These are phyloP conservation scores for Lerista edwardsae DNA, from an alignment of 2,797 vertebrate genomes.

Conservation along the genomic window DNA sequence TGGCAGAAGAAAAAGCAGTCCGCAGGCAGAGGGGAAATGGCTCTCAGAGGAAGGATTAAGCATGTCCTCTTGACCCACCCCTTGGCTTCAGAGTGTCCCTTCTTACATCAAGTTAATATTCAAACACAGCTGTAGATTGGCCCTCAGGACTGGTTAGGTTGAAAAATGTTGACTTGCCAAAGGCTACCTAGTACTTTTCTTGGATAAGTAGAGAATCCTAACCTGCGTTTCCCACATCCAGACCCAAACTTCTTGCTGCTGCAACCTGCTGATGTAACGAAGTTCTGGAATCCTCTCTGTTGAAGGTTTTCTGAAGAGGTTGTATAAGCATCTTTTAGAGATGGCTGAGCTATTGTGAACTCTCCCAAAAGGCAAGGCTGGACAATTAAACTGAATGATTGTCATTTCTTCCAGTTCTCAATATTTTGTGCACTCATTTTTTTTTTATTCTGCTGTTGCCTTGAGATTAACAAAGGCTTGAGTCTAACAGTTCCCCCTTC, in stretches of 20 bases:
- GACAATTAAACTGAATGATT: not conserved
- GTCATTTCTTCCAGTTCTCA: not conserved
- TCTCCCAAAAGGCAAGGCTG: not conserved
- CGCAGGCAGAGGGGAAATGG: not conserved
- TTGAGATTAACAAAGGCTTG: not conserved
- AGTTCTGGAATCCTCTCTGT: not conserved
- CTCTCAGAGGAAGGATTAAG: not conserved
- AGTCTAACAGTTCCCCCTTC: not conserved
- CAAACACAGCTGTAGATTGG: not conserved
- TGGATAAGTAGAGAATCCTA: not conserved
- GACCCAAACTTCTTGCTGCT: no score
- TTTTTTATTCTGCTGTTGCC: not conserved
- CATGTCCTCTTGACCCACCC: no score
- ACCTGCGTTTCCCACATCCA: not conserved
- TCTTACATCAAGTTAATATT: no score
- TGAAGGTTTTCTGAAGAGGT: not conserved
- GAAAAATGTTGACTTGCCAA: not conserved
- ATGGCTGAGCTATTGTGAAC: not conserved
- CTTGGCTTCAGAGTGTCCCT: not conserved
- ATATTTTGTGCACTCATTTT: not conserved
- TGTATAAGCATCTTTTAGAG: not conserved
- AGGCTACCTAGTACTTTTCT: not conserved
- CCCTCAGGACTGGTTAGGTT: not conserved
- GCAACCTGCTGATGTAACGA: not conserved
- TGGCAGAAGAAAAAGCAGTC: not conserved